A percentile compares a stretch with the other conserved stretches of the same genome.
Evolutionary conservation across 30 jellyfish, hydroid and myxozoan species (phyloP).

Genomic region (Clytia hemisphaerica): DNA sequence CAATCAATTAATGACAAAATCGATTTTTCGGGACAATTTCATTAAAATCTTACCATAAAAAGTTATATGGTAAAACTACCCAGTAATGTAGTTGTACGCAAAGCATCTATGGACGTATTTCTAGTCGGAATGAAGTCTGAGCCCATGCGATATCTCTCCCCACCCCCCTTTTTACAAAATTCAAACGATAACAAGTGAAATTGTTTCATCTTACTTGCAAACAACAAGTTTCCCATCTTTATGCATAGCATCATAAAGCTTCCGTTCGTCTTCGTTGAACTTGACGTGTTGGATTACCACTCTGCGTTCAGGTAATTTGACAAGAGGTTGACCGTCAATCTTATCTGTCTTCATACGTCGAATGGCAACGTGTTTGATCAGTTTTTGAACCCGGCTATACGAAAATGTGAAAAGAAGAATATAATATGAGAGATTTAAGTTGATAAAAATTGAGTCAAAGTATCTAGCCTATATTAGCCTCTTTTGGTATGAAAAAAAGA

Average conservation of each 20-base stretch:
- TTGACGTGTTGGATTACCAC: slow-evolving; percentile 15
- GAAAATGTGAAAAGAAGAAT: background rate
- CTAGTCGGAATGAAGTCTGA: too few relatives aligned
- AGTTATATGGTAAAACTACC: too few relatives aligned
- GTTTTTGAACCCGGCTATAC: slow-evolving; percentile 48
- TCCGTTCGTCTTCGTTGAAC: slow-evolving; percentile 42
- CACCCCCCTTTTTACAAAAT: too few relatives aligned
- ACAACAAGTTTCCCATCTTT: slow-evolving; percentile 47
- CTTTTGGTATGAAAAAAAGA: too few relatives aligned
- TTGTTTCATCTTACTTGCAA: slow-evolving; percentile 49
- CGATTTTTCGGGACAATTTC: too few relatives aligned
- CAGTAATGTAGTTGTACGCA: too few relatives aligned
- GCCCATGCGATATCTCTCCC: too few relatives aligned
- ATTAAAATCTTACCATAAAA: too few relatives aligned
- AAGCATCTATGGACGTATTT: too few relatives aligned
- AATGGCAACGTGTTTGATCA: slow-evolving; percentile 39
- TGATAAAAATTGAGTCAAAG: background rate
- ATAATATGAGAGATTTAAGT: background rate
- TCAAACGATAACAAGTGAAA: too few relatives aligned
- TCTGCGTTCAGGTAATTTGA: slow-evolving; percentile 35
- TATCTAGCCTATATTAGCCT: background rate
- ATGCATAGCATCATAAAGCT: slow-evolving; percentile 60
- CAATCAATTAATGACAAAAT: too few relatives aligned
- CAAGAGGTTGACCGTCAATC: slow-evolving; percentile 51
- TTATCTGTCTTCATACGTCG: slow-evolving; percentile 57